Evolutionary conservation across 2,888 invertebrate species (phyloP).

Genomic region (Cremastinae sp.): DNA sequence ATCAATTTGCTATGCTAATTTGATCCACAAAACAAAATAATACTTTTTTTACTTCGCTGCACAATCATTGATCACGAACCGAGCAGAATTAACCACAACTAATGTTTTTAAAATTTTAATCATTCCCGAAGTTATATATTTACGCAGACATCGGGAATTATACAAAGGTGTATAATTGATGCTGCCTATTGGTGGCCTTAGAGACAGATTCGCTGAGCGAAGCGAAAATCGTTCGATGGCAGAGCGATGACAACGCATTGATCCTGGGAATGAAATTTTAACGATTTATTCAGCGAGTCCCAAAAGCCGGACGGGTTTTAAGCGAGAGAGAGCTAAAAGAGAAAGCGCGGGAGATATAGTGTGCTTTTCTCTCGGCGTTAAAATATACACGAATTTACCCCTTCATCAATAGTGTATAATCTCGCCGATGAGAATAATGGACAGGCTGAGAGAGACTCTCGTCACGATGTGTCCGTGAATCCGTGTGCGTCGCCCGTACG

Average conservation of each 20-base stretch:
- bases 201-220: too few relatives aligned
- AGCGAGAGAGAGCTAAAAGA: neutral
- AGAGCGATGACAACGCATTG: conserved; percentile 22
- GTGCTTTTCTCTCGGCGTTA: neutral
- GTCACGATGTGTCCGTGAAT: conserved; percentile 1
- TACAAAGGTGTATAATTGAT: too few relatives aligned
- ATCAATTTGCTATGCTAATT: too few relatives aligned
- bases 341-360: neutral
- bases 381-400: conserved; percentile 13
- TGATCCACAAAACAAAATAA: too few relatives aligned
- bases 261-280: conserved; percentile 48
- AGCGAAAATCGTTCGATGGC: neutral
- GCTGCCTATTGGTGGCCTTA: too few relatives aligned
- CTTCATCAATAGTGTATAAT: conserved; percentile 14
- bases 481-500: neutral
- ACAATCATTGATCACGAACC: too few relatives aligned
- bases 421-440: conserved; percentile 38
- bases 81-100: too few relatives aligned
- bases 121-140: too few relatives aligned
- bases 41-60: too few relatives aligned
- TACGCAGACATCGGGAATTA: too few relatives aligned
- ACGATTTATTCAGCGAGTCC: conserved; percentile 49
- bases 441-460: neutral
- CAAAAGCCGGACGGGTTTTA: neutral
- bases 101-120: too few relatives aligned